Evolutionary conservation across 2,797 vertebrate genomes (phyloP), one percentile per base, ranked within the genome.

Genomic region (Pteropus rufus): DNA sequence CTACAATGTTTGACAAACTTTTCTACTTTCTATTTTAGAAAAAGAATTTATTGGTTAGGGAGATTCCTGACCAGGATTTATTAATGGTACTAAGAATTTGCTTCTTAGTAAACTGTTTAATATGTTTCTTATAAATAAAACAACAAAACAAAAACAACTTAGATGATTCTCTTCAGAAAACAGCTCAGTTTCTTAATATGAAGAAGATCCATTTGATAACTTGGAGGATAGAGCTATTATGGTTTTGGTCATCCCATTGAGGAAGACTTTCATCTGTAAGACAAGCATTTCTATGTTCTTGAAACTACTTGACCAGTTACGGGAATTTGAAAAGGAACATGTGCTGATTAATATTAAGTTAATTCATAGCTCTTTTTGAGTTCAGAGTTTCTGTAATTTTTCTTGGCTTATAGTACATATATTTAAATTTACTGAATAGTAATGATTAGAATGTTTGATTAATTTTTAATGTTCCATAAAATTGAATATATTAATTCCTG

Each of bases 401-500:
- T 83, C 24, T 73, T 86, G 69, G 19, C 60, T 93, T 95, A 83
- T 76, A 67, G 85, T 15, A 36, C 14, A 16, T 15, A 54, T 39
- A 49, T 81, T 62, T 96, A 86, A 54, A 69, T 52, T 89, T 87
- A 52, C 3, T 77, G 65, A 79, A 52, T 89, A 84, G 29, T 75
- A 80, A 79, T 93, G 52, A 88, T 44, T 83, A 95, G 39, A 49
- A 89, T 87, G 54, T 70, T 94, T 60, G n/a, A 69, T 83, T 79
- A 65, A 19, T 79, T 92, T 94, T 62, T 87, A 91, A 72, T 89
- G 41, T 64, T 83, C 7, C 4, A 7, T 56, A 44, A 29, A 89
- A 31, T 72, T 54, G 34, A 36, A 29, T 39, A 49, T 91, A 24
- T 92, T 96, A 93, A 84, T 97, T 98, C 92, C 72, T 97, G 46